Conservation (phyloP, 2,888 invertebrate genomes). For the Drosophila sordidapex region DNA sequence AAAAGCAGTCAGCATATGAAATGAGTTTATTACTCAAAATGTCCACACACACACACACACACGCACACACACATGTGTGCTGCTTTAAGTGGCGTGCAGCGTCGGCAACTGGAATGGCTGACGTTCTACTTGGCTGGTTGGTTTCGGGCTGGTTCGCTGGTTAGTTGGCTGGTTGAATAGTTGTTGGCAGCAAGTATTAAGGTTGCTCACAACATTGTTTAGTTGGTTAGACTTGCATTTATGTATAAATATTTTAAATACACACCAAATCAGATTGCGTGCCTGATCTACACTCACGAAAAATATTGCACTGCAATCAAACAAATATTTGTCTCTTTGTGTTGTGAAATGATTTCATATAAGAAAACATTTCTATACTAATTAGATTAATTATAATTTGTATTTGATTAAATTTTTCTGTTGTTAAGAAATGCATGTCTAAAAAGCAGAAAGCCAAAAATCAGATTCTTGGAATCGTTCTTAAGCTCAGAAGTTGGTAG, state of each 20-base stretch:
- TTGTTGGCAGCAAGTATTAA: constrained; percentile 1
- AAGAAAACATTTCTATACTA: neutral
- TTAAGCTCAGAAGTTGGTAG: neutral
- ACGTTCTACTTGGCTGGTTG: constrained; percentile 51
- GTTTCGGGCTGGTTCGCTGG: constrained; percentile 7
- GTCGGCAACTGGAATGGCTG: constrained; percentile 46
- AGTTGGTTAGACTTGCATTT: constrained; percentile 50
- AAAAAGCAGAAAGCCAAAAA: neutral
- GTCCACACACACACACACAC: constrained; percentile 44
- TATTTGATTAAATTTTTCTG: too few relatives aligned
- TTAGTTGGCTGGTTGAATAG: constrained; percentile 5
- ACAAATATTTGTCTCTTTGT: too few relatives aligned
- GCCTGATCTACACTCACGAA: neutral
- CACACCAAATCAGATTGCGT: constrained; percentile 66
- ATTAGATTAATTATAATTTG: neutral
- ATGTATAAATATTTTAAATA: constrained; percentile 74
- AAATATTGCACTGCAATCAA: neutral
- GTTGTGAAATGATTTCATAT: neutral
- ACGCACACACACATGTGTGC: neutral
- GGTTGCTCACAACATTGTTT: constrained; percentile 9
- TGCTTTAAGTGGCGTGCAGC: constrained; percentile 71
- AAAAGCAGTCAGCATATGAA: constrained; percentile 80
- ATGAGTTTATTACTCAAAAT: constrained; percentile 80
- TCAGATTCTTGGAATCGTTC: neutral
- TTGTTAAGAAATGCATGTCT: neutral